phyloP scores from a whole-genome alignment of 1,140 invertebrate species.

The Rhagoletis pomonella region DNA sequence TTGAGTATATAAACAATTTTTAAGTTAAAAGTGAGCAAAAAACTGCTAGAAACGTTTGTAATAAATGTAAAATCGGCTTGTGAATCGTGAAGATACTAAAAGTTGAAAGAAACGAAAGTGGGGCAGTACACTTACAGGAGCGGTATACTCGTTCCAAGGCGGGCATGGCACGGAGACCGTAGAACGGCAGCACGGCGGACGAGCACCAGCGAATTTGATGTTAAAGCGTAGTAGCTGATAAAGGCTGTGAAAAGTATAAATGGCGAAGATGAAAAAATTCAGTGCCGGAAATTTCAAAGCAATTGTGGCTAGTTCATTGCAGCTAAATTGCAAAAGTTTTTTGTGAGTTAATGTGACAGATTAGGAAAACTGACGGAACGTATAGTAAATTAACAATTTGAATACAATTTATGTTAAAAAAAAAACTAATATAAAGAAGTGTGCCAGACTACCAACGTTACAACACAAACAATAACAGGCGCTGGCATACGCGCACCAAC shows the following conservation, averaged over 20 bases:
- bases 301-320: not conserved
- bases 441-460: conserved; percentile 29
- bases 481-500: not conserved
- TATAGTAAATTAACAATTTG: not conserved
- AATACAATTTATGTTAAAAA: not conserved
- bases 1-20: conserved; percentile 3
- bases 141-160: not conserved
- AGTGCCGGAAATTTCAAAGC: conserved; percentile 23
- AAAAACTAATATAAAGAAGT: conserved; percentile 20
- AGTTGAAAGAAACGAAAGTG: conserved; percentile 54
- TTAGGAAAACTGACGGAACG: not conserved
- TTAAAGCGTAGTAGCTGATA: conserved; percentile 21
- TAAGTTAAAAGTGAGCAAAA: conserved; percentile 12
- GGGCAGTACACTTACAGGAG: conserved; percentile 41
- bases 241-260: conserved; percentile 24
- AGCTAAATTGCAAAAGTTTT: not conserved
- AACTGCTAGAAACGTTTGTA: not conserved
- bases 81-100: not conserved
- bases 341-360: not conserved
- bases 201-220: conserved; percentile 45
- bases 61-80: not conserved
- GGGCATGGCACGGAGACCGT: not conserved
- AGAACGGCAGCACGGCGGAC: conserved; percentile 10
- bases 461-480: conserved; percentile 30
- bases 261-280: conserved; percentile 48